Percentiles rank a stretch among this genome's conserved stretches.
Conservation (phyloP, 2,888 invertebrate species). For the Bhutanitis thaidina region DNA sequence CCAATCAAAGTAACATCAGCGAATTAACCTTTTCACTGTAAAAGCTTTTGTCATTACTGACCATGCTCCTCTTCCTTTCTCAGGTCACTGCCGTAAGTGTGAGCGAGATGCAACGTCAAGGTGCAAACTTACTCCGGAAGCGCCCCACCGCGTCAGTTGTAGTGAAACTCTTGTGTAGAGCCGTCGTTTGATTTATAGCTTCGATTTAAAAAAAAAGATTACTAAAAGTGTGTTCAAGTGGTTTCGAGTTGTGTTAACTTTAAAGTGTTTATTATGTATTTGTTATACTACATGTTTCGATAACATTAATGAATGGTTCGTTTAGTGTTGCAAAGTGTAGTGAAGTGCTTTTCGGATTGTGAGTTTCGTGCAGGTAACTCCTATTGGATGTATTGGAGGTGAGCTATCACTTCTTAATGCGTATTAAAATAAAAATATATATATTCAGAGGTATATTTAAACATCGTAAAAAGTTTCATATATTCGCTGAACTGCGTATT, state of each 20-base stretch:
- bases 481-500: too few species aligned
- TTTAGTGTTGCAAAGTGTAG: slow-evolving; percentile 21
- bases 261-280: slow-evolving; percentile 10
- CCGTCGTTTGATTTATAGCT: slow-evolving; percentile 24
- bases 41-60: slow-evolving; percentile 18
- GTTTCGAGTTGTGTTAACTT: slow-evolving; percentile 2
- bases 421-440: background rate
- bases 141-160: slow-evolving; percentile 46
- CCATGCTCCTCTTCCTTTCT: slow-evolving; percentile 1
- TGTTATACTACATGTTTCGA: background rate
- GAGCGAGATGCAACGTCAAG: slow-evolving; percentile 15
- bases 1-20: slow-evolving; percentile 11
- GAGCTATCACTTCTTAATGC: slow-evolving; percentile 20
- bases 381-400: slow-evolving; percentile 39
- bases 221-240: slow-evolving; percentile 5
- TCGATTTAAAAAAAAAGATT: background rate
- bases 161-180: slow-evolving; percentile 29
- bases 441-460: too few species aligned
- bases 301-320: slow-evolving; percentile 18
- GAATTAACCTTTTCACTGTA: slow-evolving; percentile 9
- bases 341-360: slow-evolving; percentile 26
- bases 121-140: slow-evolving; percentile 22
- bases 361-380: slow-evolving; percentile 23
- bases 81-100: slow-evolving; percentile 10
- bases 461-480: too few species aligned